Evolutionary conservation across 2,113 vertebrate genomes (phyloP).

Genomic region (Centropristis striata): DNA sequence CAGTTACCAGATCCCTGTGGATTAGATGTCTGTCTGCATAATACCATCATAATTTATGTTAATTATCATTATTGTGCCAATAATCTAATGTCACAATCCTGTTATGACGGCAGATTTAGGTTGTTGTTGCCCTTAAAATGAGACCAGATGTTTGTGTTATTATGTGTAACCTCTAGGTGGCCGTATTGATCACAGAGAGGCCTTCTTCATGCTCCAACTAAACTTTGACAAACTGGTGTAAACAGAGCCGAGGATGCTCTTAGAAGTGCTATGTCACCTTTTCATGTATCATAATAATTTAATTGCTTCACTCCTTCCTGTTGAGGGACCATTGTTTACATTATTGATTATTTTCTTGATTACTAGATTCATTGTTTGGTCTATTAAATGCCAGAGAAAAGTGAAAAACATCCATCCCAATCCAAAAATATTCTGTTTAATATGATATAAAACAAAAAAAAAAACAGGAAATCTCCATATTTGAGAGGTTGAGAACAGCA

Average conservation of each 20-base stretch:
- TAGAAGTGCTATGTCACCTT: neutral
- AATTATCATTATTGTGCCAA: conserved; percentile 72
- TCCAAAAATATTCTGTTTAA: too few species aligned
- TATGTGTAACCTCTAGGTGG: conserved; percentile 71
- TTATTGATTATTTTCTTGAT: too few species aligned
- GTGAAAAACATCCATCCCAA: too few species aligned
- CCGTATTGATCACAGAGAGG: conserved; percentile 46
- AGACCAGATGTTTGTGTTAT: conserved; percentile 53
- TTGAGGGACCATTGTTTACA: neutral
- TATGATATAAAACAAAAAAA: too few species aligned
- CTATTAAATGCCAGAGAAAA: too few species aligned
- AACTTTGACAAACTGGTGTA: conserved; percentile 26
- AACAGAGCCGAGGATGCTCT: neutral
- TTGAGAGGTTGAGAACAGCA: too few species aligned
- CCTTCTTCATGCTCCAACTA: neutral
- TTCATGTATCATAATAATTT: neutral
- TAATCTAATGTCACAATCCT: conserved; percentile 65
- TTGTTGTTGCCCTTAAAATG: conserved; percentile 62
- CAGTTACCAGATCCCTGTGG: conserved; percentile 56
- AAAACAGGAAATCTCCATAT: too few species aligned
- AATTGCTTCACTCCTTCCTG: neutral
- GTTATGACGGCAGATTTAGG: conserved; percentile 62
- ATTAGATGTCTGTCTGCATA: conserved; percentile 69
- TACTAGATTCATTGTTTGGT: too few species aligned
- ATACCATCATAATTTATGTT: conserved; percentile 74